Conservation (phyloP, 1,140 invertebrate genomes). For the Dinothrombium tinctorium region DNA sequence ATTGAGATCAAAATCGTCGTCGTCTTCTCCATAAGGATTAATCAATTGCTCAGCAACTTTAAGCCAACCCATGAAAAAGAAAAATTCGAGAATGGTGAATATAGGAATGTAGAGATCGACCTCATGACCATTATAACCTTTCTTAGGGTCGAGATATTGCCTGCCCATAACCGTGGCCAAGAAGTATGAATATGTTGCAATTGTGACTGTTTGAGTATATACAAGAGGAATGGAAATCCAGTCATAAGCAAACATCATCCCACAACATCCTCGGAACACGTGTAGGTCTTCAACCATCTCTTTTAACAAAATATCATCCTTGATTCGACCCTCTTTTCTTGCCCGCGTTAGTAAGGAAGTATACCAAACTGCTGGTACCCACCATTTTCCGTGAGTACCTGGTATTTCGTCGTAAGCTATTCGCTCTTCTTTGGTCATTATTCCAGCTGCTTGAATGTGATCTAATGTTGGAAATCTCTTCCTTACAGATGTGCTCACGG, state of each 20-base stretch:
- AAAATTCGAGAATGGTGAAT: constrained; percentile 44
- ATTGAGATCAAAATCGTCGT: constrained; percentile 26
- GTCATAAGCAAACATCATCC: constrained; percentile 20
- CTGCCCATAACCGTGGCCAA: constrained; percentile 48
- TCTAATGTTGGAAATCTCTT: constrained; percentile 71
- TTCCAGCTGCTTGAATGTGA: constrained; percentile 57
- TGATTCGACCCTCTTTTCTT: constrained; percentile 64
- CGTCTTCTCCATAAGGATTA: constrained; percentile 28
- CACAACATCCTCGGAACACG: constrained; percentile 22
- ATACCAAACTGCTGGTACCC: constrained; percentile 75
- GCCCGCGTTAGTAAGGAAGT: constrained; percentile 61
- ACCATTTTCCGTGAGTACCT: constrained; percentile 70
- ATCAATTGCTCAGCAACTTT: constrained; percentile 22
- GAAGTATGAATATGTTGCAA: constrained; percentile 50
- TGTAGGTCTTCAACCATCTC: constrained; percentile 16
- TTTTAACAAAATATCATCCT: constrained; percentile 44
- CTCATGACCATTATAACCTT: constrained; percentile 16
- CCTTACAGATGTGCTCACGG: constrained; percentile 65
- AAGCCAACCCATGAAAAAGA: constrained; percentile 88
- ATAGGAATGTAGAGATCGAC: constrained; percentile 17
- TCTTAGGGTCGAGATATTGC: constrained; percentile 40
- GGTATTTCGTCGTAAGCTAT: constrained; percentile 71
- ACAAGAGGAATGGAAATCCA: constrained; percentile 29
- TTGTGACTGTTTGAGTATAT: constrained; percentile 25
- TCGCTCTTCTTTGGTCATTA: constrained; percentile 70